Conservation (phyloP, 2,797 vertebrate genomes). For the Megaceryle alcyon region DNA sequence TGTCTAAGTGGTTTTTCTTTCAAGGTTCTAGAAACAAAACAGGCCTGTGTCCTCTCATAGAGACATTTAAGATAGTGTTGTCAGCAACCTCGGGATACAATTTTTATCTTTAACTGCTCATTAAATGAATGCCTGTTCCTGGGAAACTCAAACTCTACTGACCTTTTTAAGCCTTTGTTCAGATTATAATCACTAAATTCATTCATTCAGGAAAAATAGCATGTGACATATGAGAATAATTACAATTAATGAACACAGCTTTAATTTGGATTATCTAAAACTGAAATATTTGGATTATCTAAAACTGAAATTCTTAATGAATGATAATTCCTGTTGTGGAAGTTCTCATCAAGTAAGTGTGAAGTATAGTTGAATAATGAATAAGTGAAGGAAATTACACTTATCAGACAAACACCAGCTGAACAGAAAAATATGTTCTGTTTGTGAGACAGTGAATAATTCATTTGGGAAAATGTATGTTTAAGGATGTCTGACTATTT, state of each 20-base stretch:
- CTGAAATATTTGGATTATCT: constrained; percentile 21
- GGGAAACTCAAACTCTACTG: constrained; percentile 21
- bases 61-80: not conserved
- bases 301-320: not conserved
- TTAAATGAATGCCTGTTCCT: constrained; percentile 1
- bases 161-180: constrained; percentile 33
- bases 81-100: not conserved
- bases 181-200: constrained; percentile 35
- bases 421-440: not conserved
- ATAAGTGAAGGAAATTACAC: not conserved
- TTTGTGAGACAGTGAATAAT: not conserved
- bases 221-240: constrained; percentile 41
- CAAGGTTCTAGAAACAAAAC: not conserved
- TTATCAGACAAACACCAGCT: not conserved
- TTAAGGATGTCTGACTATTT: not conserved
- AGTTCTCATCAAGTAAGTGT: constrained; percentile 1
- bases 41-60: not conserved
- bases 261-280: constrained; percentile 30
- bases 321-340: not conserved
- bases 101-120: not conserved
- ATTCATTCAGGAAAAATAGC: constrained; percentile 49
- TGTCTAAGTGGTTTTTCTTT: not conserved
- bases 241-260: constrained; percentile 26
- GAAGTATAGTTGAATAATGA: not conserved
- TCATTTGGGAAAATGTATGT: not conserved